Base-by-base conservation (phyloP, 92 coral and sea anemone species). In the Siderastrea siderea region DNA sequence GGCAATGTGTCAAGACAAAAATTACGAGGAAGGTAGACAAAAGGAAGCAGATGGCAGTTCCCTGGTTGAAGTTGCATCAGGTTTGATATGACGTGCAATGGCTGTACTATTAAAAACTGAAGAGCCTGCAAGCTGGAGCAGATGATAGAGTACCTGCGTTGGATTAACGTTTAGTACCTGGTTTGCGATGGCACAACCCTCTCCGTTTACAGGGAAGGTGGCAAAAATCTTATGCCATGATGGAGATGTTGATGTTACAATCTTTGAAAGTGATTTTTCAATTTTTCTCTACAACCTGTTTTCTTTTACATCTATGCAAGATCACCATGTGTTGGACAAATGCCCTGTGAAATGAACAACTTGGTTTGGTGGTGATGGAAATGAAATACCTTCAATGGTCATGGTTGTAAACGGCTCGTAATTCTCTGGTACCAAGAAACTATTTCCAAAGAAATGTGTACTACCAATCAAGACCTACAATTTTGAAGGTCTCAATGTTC, bases 141-240 rank as follows among this genome's bases (percentile, higher is more conserved):
- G 38, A 75, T 80, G 47, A 68, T 44, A 10, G 65, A 80, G 74
- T 80, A 26, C 49, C 65, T 80, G 51, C 52, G 66, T 15, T 11
- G 16, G 38, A 51, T 80, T 6, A 52, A 80, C 17, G 44, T 80
- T 3, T 50, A 43, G 38, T 80, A 80, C 75, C 26, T 66, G 8
- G 64, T 80, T 66, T 80, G 85, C 44, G 85, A 75, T 66, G 85
- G 85, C 7, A 80, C 85, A 51, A 75, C 85, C 52, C 75, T 80
- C 13, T 53, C 85, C 67, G 85, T 80, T 12, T 80, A 80, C 52
- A 80, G 85, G 38, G 85, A 80, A 67, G 43, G 38, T 13, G 85
- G 85, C 13, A 80, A 68, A 68, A 53, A 80, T 80, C 75, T 67
- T 80, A 5, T 7, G 50, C 8, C 85, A 80, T 68, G 85, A 80